Percentiles rank a stretch among this genome's conserved stretches.
Conservation (phyloP, 2,888 invertebrate genomes). For the Thera obeliscata region DNA sequence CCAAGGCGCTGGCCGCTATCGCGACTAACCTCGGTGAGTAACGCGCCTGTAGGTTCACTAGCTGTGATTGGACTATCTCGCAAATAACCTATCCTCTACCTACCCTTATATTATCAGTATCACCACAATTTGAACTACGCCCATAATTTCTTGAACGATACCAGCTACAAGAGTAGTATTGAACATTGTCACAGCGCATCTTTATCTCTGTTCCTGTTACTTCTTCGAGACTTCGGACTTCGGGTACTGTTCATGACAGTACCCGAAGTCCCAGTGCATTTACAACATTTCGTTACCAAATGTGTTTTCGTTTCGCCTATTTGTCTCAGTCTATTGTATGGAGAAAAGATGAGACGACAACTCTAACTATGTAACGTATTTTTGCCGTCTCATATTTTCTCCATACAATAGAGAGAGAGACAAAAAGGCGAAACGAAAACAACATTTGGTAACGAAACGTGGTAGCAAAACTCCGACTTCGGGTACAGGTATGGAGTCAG, state of each 20-base stretch:
- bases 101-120: background rate
- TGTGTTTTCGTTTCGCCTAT: too few species aligned
- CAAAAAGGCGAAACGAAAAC: too few species aligned
- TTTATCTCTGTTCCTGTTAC: background rate
- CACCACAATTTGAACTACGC: background rate
- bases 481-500: background rate
- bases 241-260: background rate
- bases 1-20: conserved; percentile 95
- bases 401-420: too few species aligned
- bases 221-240: too few species aligned
- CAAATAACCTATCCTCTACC: conserved; percentile 32
- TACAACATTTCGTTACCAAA: too few species aligned
- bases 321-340: too few species aligned
- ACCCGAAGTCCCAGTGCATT: too few species aligned
- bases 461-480: too few species aligned
- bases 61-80: conserved; percentile 41
- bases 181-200: background rate
- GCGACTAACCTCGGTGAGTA: conserved; percentile 96
- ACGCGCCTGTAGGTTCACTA: conserved; percentile 38
- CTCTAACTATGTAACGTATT: too few species aligned
- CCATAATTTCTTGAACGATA: background rate
- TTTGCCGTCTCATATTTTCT: too few species aligned
- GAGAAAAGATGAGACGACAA: too few species aligned
- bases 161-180: background rate
- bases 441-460: too few species aligned